These are phyloP conservation scores for Embidobia sp. DNA, from an alignment of 2,888 invertebrate species.

Conservation along the genomic window DNA sequence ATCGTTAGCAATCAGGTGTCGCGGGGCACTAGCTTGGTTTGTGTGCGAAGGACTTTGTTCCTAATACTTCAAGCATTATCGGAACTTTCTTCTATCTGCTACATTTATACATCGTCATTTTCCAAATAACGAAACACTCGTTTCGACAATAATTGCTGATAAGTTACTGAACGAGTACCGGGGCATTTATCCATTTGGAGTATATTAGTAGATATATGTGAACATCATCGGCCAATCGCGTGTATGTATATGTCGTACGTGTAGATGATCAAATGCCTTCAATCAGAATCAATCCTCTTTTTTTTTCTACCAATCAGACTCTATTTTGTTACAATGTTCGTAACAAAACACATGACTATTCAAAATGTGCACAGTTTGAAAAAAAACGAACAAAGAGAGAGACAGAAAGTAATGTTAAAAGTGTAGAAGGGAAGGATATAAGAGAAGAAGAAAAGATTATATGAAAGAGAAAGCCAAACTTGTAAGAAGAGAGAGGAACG, in stretches of 20 bases:
- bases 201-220: slow-evolving; percentile 18
- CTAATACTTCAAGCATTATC: slow-evolving; percentile 36
- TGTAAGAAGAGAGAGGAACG: slow-evolving; percentile 44
- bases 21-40: too few species aligned
- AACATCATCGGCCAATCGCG: slow-evolving; percentile 33
- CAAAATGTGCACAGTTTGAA: slow-evolving; percentile 33
- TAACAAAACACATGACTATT: slow-evolving; percentile 56
- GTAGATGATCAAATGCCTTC: slow-evolving; percentile 48
- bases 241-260: slow-evolving; percentile 29
- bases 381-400: slow-evolving; percentile 20
- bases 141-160: slow-evolving; percentile 19
- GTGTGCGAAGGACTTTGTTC: too few species aligned
- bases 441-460: slow-evolving; percentile 15
- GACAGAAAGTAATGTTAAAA: not conserved
- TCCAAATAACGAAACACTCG: slow-evolving; percentile 15
- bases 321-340: slow-evolving; percentile 35
- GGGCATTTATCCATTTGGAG: slow-evolving; percentile 8
- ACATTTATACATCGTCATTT: slow-evolving; percentile 6
- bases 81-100: slow-evolving; percentile 1
- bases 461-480: slow-evolving; percentile 18
- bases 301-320: slow-evolving; percentile 42
- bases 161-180: slow-evolving; percentile 7
- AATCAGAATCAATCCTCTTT: slow-evolving; percentile 42
- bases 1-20: too few species aligned
- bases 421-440: not conserved